These are phyloP conservation scores for Mormyrops attenuatus DNA, from an alignment of 2,797 vertebrate species.

Conservation along the genomic window DNA sequence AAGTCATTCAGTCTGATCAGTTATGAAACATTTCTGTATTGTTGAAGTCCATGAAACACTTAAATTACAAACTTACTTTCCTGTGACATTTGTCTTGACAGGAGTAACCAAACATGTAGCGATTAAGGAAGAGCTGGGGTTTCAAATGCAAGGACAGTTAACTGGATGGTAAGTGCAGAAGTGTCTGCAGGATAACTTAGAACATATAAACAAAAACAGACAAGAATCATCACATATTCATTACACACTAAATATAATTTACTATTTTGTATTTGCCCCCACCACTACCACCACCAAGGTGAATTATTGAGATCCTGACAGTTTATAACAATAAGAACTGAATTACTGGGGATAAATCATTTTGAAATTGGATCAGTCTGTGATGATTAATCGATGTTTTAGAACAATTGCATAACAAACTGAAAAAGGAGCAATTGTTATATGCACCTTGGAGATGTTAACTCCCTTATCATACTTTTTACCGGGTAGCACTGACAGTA, in stretches of 20 bases:
- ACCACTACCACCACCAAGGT: background rate
- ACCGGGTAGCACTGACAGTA: background rate
- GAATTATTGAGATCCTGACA: background rate
- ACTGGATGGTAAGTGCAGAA: conserved; percentile 63
- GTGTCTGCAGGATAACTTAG: background rate
- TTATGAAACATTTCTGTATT: background rate
- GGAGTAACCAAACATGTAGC: conserved; percentile 66
- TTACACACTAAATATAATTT: background rate
- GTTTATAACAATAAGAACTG: background rate
- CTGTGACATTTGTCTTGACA: conserved; percentile 36
- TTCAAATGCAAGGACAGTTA: conserved; percentile 58
- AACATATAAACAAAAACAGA: background rate
- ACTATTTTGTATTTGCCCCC: background rate
- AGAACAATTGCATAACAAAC: background rate
- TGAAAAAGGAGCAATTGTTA: background rate
- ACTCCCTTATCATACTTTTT: background rate
- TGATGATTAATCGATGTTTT: background rate
- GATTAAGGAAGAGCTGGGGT: conserved; percentile 48
- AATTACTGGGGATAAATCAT: background rate
- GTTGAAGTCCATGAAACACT: background rate
- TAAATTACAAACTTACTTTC: background rate
- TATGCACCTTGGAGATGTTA: background rate
- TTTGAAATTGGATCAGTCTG: background rate
- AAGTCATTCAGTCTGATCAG: background rate
- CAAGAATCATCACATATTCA: background rate